A percentile compares a stretch with the other conserved stretches of the same genome.
Conservation (phyloP, 2,113 vertebrate genomes). For the Antechinus stuartii region DNA sequence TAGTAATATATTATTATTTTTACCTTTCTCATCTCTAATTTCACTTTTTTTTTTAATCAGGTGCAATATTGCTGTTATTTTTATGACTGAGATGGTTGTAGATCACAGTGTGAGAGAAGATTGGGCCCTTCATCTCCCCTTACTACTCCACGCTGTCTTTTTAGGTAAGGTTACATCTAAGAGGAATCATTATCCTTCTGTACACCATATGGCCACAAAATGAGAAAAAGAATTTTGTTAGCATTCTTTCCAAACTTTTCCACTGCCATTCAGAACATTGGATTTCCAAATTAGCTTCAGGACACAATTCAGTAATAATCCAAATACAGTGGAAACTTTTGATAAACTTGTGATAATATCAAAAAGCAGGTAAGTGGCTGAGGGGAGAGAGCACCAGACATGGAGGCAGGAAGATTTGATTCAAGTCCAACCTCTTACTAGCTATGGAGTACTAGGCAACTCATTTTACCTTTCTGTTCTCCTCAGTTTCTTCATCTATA, state of each 20-base stretch:
- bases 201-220: not conserved
- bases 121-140: slow-evolving; percentile 96
- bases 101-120: slow-evolving; percentile 99
- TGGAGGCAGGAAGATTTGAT: not conserved
- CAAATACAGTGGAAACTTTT: not conserved
- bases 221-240: not conserved
- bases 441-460: not conserved
- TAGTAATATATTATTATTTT: not conserved
- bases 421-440: not conserved
- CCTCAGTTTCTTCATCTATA: not conserved
- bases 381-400: not conserved
- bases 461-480: not conserved
- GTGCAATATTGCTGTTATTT: slow-evolving; percentile 98
- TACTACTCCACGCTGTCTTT: slow-evolving; percentile 96
- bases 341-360: not conserved
- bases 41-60: slow-evolving; percentile 80
- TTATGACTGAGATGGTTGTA: slow-evolving; percentile 99
- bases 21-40: not conserved
- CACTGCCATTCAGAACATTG: not conserved
- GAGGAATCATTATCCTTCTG: not conserved
- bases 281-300: not conserved
- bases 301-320: not conserved
- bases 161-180: slow-evolving; percentile 87
- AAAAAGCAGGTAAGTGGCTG: not conserved
- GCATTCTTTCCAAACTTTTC: not conserved